Evolutionary conservation across 2,888 invertebrate species (phyloP).

Genomic region (Tiliacea aurago): DNA sequence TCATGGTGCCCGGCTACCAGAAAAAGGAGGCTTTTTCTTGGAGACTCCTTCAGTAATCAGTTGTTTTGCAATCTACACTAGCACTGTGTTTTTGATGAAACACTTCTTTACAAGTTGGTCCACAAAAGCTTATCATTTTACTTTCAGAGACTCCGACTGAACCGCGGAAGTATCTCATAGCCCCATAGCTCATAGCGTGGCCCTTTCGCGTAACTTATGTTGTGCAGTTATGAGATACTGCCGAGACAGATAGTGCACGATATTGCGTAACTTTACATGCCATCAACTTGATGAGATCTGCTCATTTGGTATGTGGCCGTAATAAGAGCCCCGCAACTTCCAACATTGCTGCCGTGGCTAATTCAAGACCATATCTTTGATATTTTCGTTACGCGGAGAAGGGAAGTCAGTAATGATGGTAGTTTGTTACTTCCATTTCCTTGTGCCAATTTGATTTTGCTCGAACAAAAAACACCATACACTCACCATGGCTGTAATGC

Average conservation of each 20-base stretch:
- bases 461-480: slow-evolving; percentile 46
- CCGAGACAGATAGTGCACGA: slow-evolving; percentile 24
- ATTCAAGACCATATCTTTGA: slow-evolving; percentile 36
- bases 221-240: slow-evolving; percentile 26
- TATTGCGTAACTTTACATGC: slow-evolving; percentile 47
- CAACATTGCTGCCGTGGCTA: slow-evolving; percentile 32
- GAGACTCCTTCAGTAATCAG: background rate
- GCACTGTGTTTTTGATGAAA: slow-evolving; percentile 1
- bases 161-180: slow-evolving; percentile 20
- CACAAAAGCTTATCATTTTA: slow-evolving; percentile 15
- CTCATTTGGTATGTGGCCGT: slow-evolving; percentile 41
- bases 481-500: slow-evolving; percentile 60
- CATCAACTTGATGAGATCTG: slow-evolving; percentile 26
- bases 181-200: background rate
- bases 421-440: slow-evolving; percentile 44
- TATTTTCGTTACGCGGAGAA: slow-evolving; percentile 30
- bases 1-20: background rate
- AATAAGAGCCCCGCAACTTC: slow-evolving; percentile 23
- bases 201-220: slow-evolving; percentile 35
- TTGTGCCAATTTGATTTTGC: slow-evolving; percentile 36
- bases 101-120: background rate
- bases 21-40: background rate
- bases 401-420: slow-evolving; percentile 33
- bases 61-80: background rate
- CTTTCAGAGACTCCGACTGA: slow-evolving; percentile 16